Evolutionary conservation across 2,113 vertebrate species (phyloP).

Genomic region (Phyllostomus hastatus): DNA sequence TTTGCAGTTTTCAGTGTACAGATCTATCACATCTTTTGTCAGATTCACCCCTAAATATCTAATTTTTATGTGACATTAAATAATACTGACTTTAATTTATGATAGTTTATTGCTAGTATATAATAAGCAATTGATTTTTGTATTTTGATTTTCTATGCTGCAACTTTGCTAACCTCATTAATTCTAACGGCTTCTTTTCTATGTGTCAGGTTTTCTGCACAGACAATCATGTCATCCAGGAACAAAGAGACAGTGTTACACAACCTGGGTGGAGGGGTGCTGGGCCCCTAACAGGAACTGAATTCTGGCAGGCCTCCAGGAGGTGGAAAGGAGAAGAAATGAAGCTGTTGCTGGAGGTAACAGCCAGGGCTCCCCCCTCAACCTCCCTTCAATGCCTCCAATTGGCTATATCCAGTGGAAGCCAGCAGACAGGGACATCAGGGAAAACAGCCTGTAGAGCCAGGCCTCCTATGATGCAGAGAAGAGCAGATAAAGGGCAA

Average conservation of each 20-base stretch:
- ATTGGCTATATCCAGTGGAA: fast-evolving
- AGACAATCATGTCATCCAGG: not conserved
- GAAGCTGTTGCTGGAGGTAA: not conserved
- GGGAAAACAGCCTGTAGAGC: not conserved
- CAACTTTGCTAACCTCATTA: not conserved
- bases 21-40: not conserved
- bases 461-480: not conserved
- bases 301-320: not conserved
- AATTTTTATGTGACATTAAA: not conserved
- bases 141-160: not conserved
- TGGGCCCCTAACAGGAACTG: not conserved
- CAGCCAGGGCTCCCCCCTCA: fast-evolving
- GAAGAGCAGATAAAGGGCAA: not conserved
- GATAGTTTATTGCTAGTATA: not conserved
- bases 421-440: no score
- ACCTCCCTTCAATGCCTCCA: not conserved
- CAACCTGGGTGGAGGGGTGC: no score
- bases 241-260: not conserved
- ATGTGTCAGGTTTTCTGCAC: not conserved
- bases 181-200: not conserved
- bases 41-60: not conserved
- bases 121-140: not conserved
- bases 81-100: not conserved
- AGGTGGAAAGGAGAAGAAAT: not conserved
- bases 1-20: not conserved